A percentile compares a stretch with the other conserved stretches of the same genome.
Conservation (phyloP, 64 coral and sea anemone genomes). For the Dendrophyllia cribrosa region DNA sequence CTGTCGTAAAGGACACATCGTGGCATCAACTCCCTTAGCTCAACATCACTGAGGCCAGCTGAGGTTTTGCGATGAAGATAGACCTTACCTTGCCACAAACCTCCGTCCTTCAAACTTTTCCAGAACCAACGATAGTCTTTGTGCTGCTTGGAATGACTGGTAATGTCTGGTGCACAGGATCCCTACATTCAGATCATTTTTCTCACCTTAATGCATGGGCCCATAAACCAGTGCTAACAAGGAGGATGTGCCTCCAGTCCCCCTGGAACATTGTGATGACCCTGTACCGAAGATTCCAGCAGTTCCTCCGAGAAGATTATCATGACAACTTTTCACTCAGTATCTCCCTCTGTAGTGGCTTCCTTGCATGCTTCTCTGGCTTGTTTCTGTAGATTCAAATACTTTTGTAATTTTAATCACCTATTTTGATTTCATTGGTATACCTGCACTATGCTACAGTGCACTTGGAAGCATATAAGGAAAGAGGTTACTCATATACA, state of each 20-base stretch:
- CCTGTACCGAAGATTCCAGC: too few species aligned
- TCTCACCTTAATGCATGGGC: constrained; percentile 19
- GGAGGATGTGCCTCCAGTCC: neutral
- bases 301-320: too few species aligned
- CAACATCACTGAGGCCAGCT: constrained; percentile 29
- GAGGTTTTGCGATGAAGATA: constrained; percentile 6
- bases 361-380: too few species aligned
- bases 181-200: neutral
- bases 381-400: too few species aligned
- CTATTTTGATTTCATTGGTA: too few species aligned
- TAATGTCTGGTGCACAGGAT: constrained; percentile 24
- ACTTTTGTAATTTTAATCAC: too few species aligned
- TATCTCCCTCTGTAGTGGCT: too few species aligned
- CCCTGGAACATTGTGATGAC: neutral
- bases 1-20: constrained; percentile 30
- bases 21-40: constrained; percentile 40
- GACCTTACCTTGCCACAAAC: constrained; percentile 25
- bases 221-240: constrained; percentile 17
- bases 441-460: too few species aligned
- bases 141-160: constrained; percentile 3
- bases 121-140: constrained; percentile 22
- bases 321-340: too few species aligned
- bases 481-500: too few species aligned
- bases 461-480: too few species aligned
- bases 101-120: constrained; percentile 19